These are phyloP conservation scores for Zelleria hepariella DNA, from an alignment of 2,888 invertebrate species.

Conservation along the genomic window DNA sequence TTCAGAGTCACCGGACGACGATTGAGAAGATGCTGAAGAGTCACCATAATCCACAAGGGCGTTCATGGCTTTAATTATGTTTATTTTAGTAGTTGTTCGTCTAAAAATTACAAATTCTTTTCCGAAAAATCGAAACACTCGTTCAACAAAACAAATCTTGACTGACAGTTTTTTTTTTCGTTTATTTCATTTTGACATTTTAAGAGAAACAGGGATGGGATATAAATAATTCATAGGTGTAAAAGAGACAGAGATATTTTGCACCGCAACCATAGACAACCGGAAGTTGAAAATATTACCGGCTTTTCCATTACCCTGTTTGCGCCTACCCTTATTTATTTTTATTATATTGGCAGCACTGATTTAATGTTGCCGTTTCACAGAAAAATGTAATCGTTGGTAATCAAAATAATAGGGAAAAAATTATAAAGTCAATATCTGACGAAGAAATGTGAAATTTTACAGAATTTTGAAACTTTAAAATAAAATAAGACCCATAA, in stretches of 20 bases:
- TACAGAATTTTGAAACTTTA: too few relatives aligned
- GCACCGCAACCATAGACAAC: neutral
- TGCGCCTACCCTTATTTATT: neutral
- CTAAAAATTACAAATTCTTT: too few relatives aligned
- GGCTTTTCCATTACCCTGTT: neutral
- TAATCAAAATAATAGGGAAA: neutral
- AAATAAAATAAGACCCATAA: too few relatives aligned
- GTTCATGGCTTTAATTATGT: slow-evolving; percentile 55
- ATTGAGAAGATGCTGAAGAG: slow-evolving; percentile 63
- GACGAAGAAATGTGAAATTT: too few relatives aligned
- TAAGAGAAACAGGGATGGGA: neutral
- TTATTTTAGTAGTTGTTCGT: too few relatives aligned
- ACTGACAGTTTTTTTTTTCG: neutral
- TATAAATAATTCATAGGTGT: neutral
- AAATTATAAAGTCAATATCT: neutral
- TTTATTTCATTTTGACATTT: too few relatives aligned
- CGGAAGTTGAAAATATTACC: neutral
- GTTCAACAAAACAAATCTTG: neutral
- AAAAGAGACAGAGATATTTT: neutral
- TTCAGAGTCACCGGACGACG: slow-evolving; percentile 60
- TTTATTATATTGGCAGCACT: neutral
- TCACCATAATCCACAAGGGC: slow-evolving; percentile 79
- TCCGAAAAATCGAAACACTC: neutral
- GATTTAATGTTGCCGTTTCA: neutral
- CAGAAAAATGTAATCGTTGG: neutral